Base-by-base conservation (phyloP, 2,113 vertebrate genomes). In the Charina bottae region DNA sequence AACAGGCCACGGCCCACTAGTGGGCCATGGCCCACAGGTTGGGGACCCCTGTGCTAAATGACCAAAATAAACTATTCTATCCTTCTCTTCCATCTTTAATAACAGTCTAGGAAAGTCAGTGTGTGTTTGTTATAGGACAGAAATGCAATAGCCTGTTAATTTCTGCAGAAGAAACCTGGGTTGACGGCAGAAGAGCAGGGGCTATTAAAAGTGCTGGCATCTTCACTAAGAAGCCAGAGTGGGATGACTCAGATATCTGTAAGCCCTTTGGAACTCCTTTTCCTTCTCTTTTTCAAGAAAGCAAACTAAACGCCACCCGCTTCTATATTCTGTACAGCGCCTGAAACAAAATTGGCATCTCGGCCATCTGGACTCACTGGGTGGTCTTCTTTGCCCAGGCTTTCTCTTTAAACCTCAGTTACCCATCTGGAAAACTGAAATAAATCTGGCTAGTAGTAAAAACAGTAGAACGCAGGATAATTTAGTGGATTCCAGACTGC, bases 381-480 rank as follows among this genome's bases (percentile, higher is more conserved):
- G 90, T 87, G 90, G 90, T 85, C 89, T 46, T 15, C 90, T 86
- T 64, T 28, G 53, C 49, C n/a, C 55, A 56, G 33, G 42, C 15
- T 56, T 62, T 72, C 53, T 72, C 53, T n/a, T 53, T 54, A 33
- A 87, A 28, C n/a, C 59, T 91, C 46, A 92, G 37, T 83, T 86
- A 55, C 19, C 37, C 68, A 83, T 88, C 68, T 33, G 87, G 87
- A 88, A 89, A 89, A 60, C 56, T 92, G 68, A 58, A 92, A 83
- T 59, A 92, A 83, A 83, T 78, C 17, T 59, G 23, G 54, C 19
- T 26, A 13, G 10, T 86, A 59, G n/a, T 87, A 78, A 87, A 88
- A 53, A 6, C 54, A n/a, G 24, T 49, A 58, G 23, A 88, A 54
- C 28, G 1, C 4, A 88, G 55, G 28, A 33, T 49, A 58, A 28